These are phyloP conservation scores for Thunnus albacares DNA, from an alignment of 2,797 vertebrate species.

Conservation along the genomic window DNA sequence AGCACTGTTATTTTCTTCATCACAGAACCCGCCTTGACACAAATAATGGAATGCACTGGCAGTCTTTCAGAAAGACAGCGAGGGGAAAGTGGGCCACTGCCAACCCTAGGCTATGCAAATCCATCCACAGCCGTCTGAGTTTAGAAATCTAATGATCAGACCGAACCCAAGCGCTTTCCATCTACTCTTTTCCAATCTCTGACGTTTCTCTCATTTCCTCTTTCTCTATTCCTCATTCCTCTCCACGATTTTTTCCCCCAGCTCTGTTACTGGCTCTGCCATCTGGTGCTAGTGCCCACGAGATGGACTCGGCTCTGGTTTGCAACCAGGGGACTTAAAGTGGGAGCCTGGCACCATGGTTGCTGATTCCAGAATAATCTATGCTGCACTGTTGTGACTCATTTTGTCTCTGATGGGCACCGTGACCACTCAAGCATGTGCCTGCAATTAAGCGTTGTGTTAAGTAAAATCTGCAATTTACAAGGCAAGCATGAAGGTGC, in stretches of 20 bases:
- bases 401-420: conserved; percentile 76
- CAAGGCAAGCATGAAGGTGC: conserved; percentile 74
- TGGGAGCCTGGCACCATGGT: conserved; percentile 65
- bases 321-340: conserved; percentile 60
- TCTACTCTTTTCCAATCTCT: conserved; percentile 58
- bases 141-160: conserved; percentile 83
- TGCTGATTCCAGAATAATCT: conserved; percentile 79
- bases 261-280: conserved; percentile 68
- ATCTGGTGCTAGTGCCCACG: conserved; percentile 78
- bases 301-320: conserved; percentile 74
- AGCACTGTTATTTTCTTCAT: conserved; percentile 81
- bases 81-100: conserved; percentile 82
- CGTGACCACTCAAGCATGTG: conserved; percentile 81
- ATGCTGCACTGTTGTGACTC: conserved; percentile 67
- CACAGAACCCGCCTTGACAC: conserved; percentile 81
- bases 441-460: conserved; percentile 79
- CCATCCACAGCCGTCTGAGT: conserved; percentile 75
- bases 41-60: conserved; percentile 85
- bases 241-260: conserved; percentile 32
- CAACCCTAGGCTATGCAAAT: conserved; percentile 86
- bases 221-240: conserved; percentile 42
- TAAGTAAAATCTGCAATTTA: conserved; percentile 83
- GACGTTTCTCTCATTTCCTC: conserved; percentile 64
- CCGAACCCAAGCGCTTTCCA: conserved; percentile 67
- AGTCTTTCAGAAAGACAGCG: conserved; percentile 75